Percentiles rank a stretch among this genome's conserved stretches.
Evolutionary conservation across 2,797 vertebrate genomes (phyloP).

Genomic region (Crenuchus spilurus): DNA sequence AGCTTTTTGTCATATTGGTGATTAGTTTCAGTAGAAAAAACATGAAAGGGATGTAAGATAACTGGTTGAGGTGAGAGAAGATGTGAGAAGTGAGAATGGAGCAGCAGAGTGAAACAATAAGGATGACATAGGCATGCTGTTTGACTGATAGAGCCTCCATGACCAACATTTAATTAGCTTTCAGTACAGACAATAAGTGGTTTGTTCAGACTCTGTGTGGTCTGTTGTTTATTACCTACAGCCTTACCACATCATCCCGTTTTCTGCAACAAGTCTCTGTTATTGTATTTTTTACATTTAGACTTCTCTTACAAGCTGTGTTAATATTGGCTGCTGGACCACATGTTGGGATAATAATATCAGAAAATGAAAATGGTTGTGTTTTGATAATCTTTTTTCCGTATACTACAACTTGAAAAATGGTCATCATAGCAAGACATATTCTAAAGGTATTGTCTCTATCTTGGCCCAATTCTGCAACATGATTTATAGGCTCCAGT

Average conservation of each 20-base stretch:
- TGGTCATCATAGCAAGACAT: too few relatives aligned
- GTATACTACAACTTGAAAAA: too few relatives aligned
- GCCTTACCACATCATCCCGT: slow-evolving; percentile 30
- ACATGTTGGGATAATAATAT: background rate
- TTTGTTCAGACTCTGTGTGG: slow-evolving; percentile 65
- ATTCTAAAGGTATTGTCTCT: background rate
- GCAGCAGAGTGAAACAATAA: background rate
- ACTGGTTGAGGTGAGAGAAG: slow-evolving; percentile 25
- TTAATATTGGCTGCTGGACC: background rate
- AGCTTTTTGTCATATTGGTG: background rate
- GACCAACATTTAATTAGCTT: slow-evolving; percentile 75
- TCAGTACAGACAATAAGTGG: slow-evolving; percentile 64
- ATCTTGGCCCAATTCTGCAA: background rate
- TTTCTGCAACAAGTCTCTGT: slow-evolving; percentile 1
- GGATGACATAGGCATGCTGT: slow-evolving; percentile 56
- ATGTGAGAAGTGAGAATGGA: slow-evolving; percentile 32
- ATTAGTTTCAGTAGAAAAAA: slow-evolving; percentile 23
- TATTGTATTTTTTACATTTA: background rate
- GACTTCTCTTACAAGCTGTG: background rate
- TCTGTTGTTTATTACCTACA: slow-evolving; percentile 50
- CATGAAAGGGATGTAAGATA: slow-evolving; percentile 44
- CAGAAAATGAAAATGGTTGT: too few relatives aligned
- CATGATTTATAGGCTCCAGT: background rate
- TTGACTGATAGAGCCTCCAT: slow-evolving; percentile 67
- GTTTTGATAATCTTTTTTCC: too few relatives aligned